Percentiles rank a stretch among this genome's conserved stretches.
Evolutionary conservation across 2,113 vertebrate genomes (phyloP).

Genomic region (Chaetorhynchus papuensis): DNA sequence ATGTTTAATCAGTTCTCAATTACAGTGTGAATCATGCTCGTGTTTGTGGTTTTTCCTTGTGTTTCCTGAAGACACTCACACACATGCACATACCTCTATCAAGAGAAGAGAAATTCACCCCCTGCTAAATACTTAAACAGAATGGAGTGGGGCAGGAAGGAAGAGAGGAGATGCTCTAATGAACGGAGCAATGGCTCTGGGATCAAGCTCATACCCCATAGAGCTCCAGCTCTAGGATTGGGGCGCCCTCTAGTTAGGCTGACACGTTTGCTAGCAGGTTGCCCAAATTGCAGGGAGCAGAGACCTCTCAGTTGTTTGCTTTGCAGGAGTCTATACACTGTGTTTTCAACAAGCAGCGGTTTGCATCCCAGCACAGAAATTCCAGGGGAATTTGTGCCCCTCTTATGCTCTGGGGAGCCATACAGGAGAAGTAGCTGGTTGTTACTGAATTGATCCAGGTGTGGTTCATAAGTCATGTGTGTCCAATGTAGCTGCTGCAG

Average conservation of each 20-base stretch:
- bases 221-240: background rate
- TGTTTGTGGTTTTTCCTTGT: background rate
- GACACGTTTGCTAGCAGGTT: background rate
- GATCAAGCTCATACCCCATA: accelerated
- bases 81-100: background rate
- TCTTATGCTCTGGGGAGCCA: background rate
- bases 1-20: background rate
- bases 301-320: background rate
- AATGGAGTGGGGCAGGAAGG: accelerated
- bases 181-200: background rate
- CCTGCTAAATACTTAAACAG: background rate
- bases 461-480: accelerated
- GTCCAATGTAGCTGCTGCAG: background rate
- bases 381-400: background rate
- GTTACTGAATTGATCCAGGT: background rate
- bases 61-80: background rate
- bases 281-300: background rate
- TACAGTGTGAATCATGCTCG: background rate
- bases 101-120: background rate
- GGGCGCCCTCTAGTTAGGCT: background rate
- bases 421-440: background rate
- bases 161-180: background rate
- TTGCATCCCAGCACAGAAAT: background rate
- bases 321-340: background rate
- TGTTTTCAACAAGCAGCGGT: background rate